phyloP scores from a whole-genome alignment of 2,888 invertebrate species.

The Acrobasis repandana region DNA sequence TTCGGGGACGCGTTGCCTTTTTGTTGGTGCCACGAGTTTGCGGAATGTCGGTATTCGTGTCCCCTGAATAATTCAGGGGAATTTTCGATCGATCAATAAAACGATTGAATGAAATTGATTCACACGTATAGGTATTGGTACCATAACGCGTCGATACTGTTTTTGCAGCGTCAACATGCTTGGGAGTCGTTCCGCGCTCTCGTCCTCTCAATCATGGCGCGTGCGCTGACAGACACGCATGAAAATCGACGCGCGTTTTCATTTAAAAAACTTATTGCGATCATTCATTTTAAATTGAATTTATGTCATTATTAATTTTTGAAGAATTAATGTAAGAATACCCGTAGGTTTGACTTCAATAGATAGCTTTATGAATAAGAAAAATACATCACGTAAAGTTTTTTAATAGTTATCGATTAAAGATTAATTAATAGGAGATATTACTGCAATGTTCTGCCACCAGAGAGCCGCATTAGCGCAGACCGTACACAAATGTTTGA shows the following conservation, averaged over 20 bases:
- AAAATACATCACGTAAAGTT: too few relatives aligned
- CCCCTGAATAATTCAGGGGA: conserved; percentile 78
- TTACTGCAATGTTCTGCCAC: too few relatives aligned
- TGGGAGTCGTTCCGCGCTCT: conserved; percentile 72
- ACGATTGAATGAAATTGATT: conserved; percentile 79
- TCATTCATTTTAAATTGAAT: not conserved
- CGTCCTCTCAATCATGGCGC: conserved; percentile 69
- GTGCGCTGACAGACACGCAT: conserved; percentile 54
- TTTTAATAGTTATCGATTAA: too few relatives aligned
- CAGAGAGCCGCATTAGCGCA: too few relatives aligned
- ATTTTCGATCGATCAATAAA: conserved; percentile 81
- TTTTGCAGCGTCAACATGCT: conserved; percentile 75
- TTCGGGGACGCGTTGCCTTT: conserved; percentile 62
- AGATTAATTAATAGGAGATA: too few relatives aligned
- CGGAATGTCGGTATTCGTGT: conserved; percentile 77
- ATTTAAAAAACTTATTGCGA: conserved; percentile 20
- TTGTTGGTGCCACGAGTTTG: conserved; percentile 67
- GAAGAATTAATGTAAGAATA: too few relatives aligned
- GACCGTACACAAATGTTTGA: too few relatives aligned
- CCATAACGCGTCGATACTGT: conserved; percentile 63
- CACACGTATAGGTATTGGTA: conserved; percentile 77
- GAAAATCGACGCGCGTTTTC: conserved; percentile 58
- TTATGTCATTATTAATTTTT: not conserved
- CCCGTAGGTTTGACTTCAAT: too few relatives aligned
- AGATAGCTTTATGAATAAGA: too few relatives aligned